These are phyloP conservation scores for Raja brachyura DNA, from an alignment of 2,113 vertebrate genomes.

Conservation along the genomic window DNA sequence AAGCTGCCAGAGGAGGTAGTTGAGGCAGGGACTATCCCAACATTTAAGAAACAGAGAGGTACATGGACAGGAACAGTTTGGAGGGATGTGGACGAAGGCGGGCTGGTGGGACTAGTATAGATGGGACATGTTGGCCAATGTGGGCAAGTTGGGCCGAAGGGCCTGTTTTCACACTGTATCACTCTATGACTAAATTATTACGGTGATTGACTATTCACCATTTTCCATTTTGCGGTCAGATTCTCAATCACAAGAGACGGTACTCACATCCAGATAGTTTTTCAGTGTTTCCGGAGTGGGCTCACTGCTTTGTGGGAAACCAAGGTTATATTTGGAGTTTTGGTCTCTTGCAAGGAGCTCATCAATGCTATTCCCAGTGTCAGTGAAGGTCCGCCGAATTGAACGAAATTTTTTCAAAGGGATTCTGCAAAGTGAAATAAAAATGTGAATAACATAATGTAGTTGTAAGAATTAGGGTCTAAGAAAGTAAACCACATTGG, in stretches of 20 bases:
- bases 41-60: no score
- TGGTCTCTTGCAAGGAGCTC: conserved; percentile 52
- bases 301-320: conserved; percentile 49
- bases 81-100: no score
- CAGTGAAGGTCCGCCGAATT: conserved; percentile 62
- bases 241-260: not conserved
- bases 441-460: not conserved
- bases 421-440: conserved; percentile 57
- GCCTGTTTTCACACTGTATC: no score
- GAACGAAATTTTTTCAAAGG: conserved; percentile 77
- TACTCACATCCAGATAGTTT: conserved; percentile 83
- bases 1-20: no score
- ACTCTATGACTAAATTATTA: no score
- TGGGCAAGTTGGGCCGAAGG: no score
- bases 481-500: not conserved
- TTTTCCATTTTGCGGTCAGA: not conserved
- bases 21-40: no score
- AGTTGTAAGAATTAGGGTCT: not conserved
- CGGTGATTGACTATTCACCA: not conserved
- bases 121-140: no score
- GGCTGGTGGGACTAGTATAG: no score
- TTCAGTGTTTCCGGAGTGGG: conserved; percentile 79
- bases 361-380: conserved; percentile 56
- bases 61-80: no score
- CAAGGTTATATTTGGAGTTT: conserved; percentile 66